phyloP scores from a whole-genome alignment of 2,888 invertebrate genomes.

The Erebia palarica region DNA sequence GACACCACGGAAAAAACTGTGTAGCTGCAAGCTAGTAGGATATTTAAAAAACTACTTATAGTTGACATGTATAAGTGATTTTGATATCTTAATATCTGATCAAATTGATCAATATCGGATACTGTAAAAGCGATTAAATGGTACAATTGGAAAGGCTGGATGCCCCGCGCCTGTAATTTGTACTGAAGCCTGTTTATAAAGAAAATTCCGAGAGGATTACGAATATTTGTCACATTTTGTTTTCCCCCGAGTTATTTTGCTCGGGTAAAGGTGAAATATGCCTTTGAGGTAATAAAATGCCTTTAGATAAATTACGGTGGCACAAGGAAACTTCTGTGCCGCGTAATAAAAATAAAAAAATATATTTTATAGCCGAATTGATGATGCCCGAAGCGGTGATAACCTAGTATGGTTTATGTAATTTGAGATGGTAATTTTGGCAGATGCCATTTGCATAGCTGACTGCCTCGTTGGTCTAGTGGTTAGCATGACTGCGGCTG shows the following conservation, averaged over 20 bases:
- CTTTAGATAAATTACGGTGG: slow-evolving; percentile 30
- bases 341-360: slow-evolving; percentile 13
- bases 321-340: slow-evolving; percentile 11
- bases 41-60: too few relatives aligned
- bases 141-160: slow-evolving; percentile 50
- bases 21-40: too few relatives aligned
- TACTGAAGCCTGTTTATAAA: slow-evolving; percentile 53
- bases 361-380: too few relatives aligned
- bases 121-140: not conserved
- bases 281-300: slow-evolving; percentile 32
- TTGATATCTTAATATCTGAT: not conserved
- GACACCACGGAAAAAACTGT: too few relatives aligned
- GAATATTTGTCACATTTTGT: slow-evolving; percentile 42
- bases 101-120: not conserved
- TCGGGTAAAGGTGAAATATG: slow-evolving; percentile 29
- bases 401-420: too few relatives aligned
- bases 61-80: too few relatives aligned
- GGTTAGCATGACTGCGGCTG: too few relatives aligned
- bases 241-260: slow-evolving; percentile 30
- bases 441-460: too few relatives aligned
- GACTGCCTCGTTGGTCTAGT: too few relatives aligned
- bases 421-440: too few relatives aligned
- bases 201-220: slow-evolving; percentile 42
- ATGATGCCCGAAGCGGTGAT: too few relatives aligned
- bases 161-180: slow-evolving; percentile 56